Evolutionary conservation across 2,113 vertebrate genomes (phyloP), one percentile per base, ranked within the genome.

Genomic region (Gallinago media): DNA sequence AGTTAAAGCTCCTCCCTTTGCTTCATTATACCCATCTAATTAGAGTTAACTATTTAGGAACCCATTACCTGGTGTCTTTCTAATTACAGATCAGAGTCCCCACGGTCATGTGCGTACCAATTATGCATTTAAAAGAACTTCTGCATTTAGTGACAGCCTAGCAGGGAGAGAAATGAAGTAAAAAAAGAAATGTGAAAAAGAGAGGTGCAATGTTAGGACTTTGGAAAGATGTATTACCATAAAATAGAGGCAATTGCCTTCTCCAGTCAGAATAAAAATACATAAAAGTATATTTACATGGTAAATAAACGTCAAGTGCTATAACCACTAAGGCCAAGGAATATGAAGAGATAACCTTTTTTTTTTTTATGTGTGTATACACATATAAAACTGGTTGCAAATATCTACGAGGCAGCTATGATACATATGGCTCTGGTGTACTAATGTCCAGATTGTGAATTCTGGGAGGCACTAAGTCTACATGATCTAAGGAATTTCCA

Each of bases 91-190:
- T 47, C 34, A 59, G 22, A 83, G 32, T 5, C 20, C 4, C 16
- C 26, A 0, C 0, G 2, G 25, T 38, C 84, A 74, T 13, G 4
- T 68, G 17, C 14, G 40, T 38, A 12, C 16, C n/a, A 66, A 22
- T 40, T 73, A 44, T 3, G 22, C 58, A 42, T 38, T 96, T 85
- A 81, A 95, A 89, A 83, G 18, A 27, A 67, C 18, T 74, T 88
- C n/a, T 76, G 52, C 20, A 14, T 83, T 85, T 72, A 61, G 67
- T 12, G 17, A 55, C 32, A 85, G 74, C 6, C 46, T 23, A 75
- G 11, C 8, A 73, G 42, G 34, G 26, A 84, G 56, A 80, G 34
- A 90, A 84, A 84, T 47, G 1, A 83, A 80, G 34, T 46, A 16
- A 40, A 76, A 75, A 79, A 58, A 36, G 8, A 46, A 52, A 78